phyloP scores from a whole-genome alignment of 2,113 vertebrate genomes.

The Xiphophorus hellerii region DNA sequence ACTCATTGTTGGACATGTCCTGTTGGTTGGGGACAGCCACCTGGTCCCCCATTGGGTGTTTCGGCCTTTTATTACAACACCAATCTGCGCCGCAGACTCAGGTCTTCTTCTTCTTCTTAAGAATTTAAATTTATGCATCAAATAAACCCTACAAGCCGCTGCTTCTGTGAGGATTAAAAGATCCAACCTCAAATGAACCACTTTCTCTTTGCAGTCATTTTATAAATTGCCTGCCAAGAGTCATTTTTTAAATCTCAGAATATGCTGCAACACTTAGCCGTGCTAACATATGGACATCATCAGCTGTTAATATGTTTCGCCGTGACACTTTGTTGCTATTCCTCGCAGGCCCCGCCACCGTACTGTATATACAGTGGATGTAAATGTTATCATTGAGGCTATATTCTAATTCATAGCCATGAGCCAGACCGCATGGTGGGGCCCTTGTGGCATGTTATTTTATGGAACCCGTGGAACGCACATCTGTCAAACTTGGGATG shows the following conservation, averaged over 20 bases:
- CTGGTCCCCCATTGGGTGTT: too few relatives aligned
- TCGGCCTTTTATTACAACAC: too few relatives aligned
- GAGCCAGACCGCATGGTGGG: conserved; percentile 74
- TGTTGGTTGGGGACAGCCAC: too few relatives aligned
- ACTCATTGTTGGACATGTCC: too few relatives aligned
- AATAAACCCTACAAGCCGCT: background rate
- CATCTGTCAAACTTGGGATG: conserved; percentile 68
- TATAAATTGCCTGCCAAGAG: conserved; percentile 31
- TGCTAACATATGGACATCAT: conserved; percentile 82
- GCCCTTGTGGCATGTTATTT: conserved; percentile 67
- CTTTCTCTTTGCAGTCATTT: conserved; percentile 19
- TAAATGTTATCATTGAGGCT: conserved; percentile 84
- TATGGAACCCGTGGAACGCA: conserved; percentile 70
- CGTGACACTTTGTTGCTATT: conserved; percentile 82
- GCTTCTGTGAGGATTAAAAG: conserved; percentile 4
- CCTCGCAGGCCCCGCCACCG: conserved; percentile 80
- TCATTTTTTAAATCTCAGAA: conserved; percentile 9
- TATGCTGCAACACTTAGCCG: conserved; percentile 49
- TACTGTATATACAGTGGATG: conserved; percentile 81
- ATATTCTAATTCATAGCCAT: conserved; percentile 82
- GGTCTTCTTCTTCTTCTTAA: too few relatives aligned
- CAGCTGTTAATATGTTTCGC: conserved; percentile 79
- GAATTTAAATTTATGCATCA: background rate
- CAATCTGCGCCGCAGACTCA: too few relatives aligned
- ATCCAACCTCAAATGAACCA: background rate